Conservation (phyloP, 1,140 invertebrate species). For the Cryptotermes secundus region DNA sequence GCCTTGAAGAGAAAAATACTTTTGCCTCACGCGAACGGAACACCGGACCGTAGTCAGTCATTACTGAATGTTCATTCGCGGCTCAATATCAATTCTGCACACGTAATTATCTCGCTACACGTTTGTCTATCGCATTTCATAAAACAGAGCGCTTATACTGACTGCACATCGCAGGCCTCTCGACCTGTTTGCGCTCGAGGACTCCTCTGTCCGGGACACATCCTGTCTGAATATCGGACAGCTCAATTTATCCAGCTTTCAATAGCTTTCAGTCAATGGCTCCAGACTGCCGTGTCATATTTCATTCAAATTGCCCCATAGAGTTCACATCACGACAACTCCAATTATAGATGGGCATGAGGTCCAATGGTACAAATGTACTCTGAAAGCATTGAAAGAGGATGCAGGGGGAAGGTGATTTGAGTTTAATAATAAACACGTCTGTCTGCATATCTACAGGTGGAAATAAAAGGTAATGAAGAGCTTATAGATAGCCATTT, state of each 20-base stretch:
- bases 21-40: too few species aligned
- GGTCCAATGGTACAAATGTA: not conserved
- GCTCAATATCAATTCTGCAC: too few species aligned
- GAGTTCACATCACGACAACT: not conserved
- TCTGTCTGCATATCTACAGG: not conserved
- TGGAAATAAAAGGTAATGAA: not conserved
- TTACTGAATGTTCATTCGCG: too few species aligned
- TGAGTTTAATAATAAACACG: not conserved
- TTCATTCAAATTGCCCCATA: not conserved
- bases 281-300: not conserved
- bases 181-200: not conserved
- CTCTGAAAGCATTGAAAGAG: not conserved
- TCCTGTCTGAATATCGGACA: slow-evolving; percentile 3
- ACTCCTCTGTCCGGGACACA: not conserved
- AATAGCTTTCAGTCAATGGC: not conserved
- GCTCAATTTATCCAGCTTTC: slow-evolving; percentile 7
- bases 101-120: too few species aligned
- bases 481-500: not conserved
- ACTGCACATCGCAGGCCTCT: too few species aligned
- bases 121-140: too few species aligned
- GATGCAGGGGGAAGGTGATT: not conserved
- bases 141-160: too few species aligned
- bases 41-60: too few species aligned
- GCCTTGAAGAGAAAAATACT: too few species aligned
- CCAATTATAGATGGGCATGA: not conserved